phyloP scores from a whole-genome alignment of 2,113 vertebrate species.

The Meriones unguiculatus region DNA sequence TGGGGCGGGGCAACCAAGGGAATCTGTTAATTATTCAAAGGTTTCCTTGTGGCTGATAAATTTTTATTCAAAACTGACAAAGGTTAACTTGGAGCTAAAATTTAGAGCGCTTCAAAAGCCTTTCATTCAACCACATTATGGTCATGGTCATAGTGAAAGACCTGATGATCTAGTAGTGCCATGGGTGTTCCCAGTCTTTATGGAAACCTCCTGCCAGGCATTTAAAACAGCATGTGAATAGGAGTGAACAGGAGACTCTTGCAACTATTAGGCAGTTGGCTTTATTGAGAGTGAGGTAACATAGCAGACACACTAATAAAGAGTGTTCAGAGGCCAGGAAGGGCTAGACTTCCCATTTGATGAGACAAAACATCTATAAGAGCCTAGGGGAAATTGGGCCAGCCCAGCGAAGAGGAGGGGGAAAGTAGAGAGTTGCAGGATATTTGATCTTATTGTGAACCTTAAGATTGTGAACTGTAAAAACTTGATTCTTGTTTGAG shows the following conservation, averaged over 20 bases:
- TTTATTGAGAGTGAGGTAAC: not conserved
- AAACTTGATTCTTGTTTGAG: no score
- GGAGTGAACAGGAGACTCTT: no score
- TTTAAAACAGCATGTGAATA: not conserved
- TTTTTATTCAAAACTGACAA: not conserved
- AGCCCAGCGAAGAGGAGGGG: not conserved
- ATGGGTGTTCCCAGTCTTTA: not conserved
- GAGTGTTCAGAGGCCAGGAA: not conserved
- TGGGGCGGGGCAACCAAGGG: not conserved
- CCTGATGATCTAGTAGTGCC: not conserved
- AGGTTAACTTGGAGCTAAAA: not conserved
- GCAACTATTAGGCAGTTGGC: no score
- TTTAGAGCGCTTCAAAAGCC: not conserved
- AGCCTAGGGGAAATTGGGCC: not conserved
- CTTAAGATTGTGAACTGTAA: no score
- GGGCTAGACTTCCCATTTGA: not conserved
- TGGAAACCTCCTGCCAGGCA: not conserved
- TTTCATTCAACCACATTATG: not conserved
- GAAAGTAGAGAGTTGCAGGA: not conserved
- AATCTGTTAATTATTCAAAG: not conserved
- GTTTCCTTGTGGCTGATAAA: not conserved
- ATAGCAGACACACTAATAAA: not conserved
- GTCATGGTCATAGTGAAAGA: no score
- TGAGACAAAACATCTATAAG: no score
- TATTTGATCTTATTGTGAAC: no score